These are phyloP conservation scores for Aricia artaxerxes DNA, from an alignment of 2,888 invertebrate genomes.

Conservation along the genomic window DNA sequence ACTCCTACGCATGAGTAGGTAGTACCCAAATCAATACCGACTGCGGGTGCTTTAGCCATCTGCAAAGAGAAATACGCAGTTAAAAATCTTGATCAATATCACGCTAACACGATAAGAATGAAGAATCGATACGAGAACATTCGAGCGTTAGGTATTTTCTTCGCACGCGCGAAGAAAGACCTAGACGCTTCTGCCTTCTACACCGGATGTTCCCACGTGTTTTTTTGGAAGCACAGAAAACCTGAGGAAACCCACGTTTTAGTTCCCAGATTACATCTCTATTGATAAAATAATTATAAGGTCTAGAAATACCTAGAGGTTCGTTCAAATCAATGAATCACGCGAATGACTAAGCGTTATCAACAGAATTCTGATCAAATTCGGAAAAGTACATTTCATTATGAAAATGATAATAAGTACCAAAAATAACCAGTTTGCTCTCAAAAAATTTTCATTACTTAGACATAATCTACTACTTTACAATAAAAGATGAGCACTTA, in stretches of 20 bases:
- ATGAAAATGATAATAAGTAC: not conserved
- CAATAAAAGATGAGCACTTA: slow-evolving; percentile 51
- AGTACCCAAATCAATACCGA: slow-evolving; percentile 98
- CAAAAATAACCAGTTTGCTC: not conserved
- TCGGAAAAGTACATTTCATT: not conserved
- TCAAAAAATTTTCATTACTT: not conserved
- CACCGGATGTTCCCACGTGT: slow-evolving; percentile 30
- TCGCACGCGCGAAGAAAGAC: not conserved
- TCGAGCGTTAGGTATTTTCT: not conserved
- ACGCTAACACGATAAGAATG: not conserved
- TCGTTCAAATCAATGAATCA: not conserved
- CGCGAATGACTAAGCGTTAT: slow-evolving; percentile 9
- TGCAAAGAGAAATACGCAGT: slow-evolving; percentile 50
- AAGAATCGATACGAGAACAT: not conserved
- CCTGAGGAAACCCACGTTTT: not conserved
- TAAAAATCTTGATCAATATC: slow-evolving; percentile 15
- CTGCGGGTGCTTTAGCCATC: slow-evolving; percentile 89
- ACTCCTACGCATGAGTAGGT: slow-evolving; percentile 97
- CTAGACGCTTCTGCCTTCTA: not conserved
- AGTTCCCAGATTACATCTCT: not conserved
- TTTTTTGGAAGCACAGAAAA: slow-evolving; percentile 33
- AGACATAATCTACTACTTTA: not conserved
- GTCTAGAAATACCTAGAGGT: not conserved
- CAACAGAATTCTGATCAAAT: not conserved
- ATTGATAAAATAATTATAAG: not conserved